Conservation (phyloP, 2,888 invertebrate species). For the Drosophila ustulata region DNA sequence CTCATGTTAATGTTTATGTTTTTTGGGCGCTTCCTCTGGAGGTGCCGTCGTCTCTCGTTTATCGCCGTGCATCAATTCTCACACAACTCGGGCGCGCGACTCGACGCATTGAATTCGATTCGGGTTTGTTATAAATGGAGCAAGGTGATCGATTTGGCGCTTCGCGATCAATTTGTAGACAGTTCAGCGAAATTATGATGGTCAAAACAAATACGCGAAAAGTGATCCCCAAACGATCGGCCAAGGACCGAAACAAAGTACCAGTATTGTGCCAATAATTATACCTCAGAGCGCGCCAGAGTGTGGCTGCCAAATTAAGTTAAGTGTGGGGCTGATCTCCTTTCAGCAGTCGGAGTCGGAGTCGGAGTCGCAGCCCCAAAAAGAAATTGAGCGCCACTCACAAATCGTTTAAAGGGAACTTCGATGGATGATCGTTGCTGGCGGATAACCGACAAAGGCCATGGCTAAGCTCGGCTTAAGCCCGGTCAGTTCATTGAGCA, state of each 20-base stretch:
- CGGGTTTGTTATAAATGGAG: constrained; percentile 67
- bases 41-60: constrained; percentile 41
- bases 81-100: constrained; percentile 53
- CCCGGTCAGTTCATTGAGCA: constrained; percentile 65
- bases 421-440: constrained; percentile 72
- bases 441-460: constrained; percentile 74
- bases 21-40: constrained; percentile 48
- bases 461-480: constrained; percentile 37
- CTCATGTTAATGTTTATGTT: background rate
- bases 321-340: constrained; percentile 83
- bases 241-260: constrained; percentile 24
- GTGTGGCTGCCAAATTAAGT: constrained; percentile 84
- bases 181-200: constrained; percentile 74
- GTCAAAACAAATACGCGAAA: constrained; percentile 71
- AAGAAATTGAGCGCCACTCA: constrained; percentile 56
- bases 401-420: constrained; percentile 76
- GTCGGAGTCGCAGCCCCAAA: constrained; percentile 18
- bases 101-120: constrained; percentile 53
- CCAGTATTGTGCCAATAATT: constrained; percentile 81
- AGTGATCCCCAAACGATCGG: constrained; percentile 35
- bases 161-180: constrained; percentile 84
- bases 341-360: constrained; percentile 66
- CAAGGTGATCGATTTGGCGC: constrained; percentile 85
- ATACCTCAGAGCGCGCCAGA: constrained; percentile 69
- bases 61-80: constrained; percentile 71